Evolutionary conservation across 2,113 vertebrate species (phyloP), one percentile per base, ranked within the genome.

Genomic region (Ophiodon elongatus): DNA sequence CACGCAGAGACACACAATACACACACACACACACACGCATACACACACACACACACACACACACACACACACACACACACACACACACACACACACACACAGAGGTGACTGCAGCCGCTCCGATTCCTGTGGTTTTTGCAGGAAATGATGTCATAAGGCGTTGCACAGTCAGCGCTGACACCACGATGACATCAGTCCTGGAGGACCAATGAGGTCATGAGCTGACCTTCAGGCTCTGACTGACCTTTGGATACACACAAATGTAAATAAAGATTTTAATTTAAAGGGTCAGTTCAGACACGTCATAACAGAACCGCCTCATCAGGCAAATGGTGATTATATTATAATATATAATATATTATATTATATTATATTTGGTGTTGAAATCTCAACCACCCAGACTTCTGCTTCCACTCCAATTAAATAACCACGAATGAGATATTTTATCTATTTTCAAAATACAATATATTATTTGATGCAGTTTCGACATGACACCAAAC

Each of bases 71-170:
- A 77, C 69, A 65, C 69, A 64, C 72, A 68, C 67, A 67, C 71
- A 45, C 70, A 79, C 69, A 21, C 82, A 73, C 66, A 43, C 35
- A 45, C 11, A 31, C 43, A 43, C 45, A 27, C 7, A 57, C 25
- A 8, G 25, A 29, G 39, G 27, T 27, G 2, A 23, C n/a, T 57
- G 72, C 72, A 35, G 60, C 35, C 70, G 8, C 59, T 57, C 19
- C 8, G 68, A 52, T 43, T 79, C 72, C 72, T 65, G 29, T 0
- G 27, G 66, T 70, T 76, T n/a, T 60, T 56, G 11, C 78, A 88
- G 84, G 78, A 80, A 85, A 76, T 78, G 52, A 82, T 71, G 73
- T 87, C 79, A 85, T 31, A 23, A 80, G 64, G 65, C 62, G 29
- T 47, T 8, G 19, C 21, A 47, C 76, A 4, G 60, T 23, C 4